Evolutionary conservation across 2,113 vertebrate species (phyloP).

Genomic region (Ctenomys sociabilis): DNA sequence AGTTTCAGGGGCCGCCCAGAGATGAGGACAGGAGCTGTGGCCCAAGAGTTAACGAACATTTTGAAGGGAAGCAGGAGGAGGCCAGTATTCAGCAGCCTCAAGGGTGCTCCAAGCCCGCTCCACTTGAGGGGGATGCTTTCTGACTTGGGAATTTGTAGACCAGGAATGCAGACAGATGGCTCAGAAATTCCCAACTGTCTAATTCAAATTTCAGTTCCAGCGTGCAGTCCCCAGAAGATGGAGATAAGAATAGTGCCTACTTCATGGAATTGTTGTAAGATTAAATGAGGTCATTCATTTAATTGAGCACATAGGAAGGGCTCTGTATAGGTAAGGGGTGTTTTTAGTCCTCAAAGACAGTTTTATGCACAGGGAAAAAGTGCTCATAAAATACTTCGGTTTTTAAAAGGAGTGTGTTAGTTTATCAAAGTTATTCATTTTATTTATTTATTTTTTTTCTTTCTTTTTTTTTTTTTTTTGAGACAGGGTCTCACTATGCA

Average conservation of each 20-base stretch:
- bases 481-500: too few species aligned
- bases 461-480: too few species aligned
- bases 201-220: neutral
- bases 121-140: neutral
- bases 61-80: neutral
- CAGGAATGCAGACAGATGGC: neutral
- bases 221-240: neutral
- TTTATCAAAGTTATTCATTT: conserved; percentile 14
- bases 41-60: neutral
- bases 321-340: neutral
- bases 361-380: conserved; percentile 36
- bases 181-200: neutral
- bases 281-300: conserved; percentile 3
- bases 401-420: conserved; percentile 36
- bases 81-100: neutral
- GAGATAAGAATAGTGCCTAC: neutral
- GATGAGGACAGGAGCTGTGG: neutral
- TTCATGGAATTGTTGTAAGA: neutral
- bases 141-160: neutral
- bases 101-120: neutral
- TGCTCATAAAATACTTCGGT: neutral
- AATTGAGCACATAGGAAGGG: neutral
- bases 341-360: neutral
- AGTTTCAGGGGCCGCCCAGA: neutral
- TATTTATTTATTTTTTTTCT: too few species aligned